Conservation (phyloP, 2,797 vertebrate genomes). For the Macropus fuliginosus region DNA sequence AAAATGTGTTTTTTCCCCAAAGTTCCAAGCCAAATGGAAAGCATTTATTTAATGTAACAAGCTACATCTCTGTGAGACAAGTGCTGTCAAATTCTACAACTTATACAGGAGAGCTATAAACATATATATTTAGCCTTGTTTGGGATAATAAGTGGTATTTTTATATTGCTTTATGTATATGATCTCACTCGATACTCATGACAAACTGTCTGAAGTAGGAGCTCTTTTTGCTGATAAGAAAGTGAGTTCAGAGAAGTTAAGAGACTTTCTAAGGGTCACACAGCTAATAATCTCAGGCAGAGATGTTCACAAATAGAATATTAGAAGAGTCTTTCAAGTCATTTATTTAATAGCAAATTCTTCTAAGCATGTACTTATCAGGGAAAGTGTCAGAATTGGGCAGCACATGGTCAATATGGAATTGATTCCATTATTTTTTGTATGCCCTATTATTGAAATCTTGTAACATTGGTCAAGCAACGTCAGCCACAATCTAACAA, state of each 20-base stretch:
- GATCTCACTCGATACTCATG: neutral
- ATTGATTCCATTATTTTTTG: conserved; percentile 1
- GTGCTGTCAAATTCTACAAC: neutral
- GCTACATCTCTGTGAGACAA: neutral
- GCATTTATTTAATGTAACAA: neutral
- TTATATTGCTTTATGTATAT: neutral
- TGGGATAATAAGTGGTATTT: neutral
- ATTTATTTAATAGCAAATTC: neutral
- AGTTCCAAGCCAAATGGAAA: neutral
- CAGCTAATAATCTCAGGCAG: neutral
- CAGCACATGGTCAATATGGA: conserved; percentile 4
- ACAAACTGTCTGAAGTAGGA: neutral
- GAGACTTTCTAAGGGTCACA: neutral
- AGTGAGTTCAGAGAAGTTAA: neutral
- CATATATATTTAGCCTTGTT: neutral
- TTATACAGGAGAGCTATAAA: neutral
- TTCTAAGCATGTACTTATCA: conserved; percentile 14
- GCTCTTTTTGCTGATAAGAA: neutral
- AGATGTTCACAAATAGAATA: neutral
- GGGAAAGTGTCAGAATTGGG: neutral
- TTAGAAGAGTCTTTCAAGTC: neutral
- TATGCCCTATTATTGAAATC: conserved; percentile 34
- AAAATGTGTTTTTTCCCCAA: neutral
- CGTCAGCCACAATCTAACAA: neutral
- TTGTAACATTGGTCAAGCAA: conserved; percentile 49